Evolutionary conservation across 2,888 invertebrate species (phyloP).

Genomic region (Yponomeuta malinellus): DNA sequence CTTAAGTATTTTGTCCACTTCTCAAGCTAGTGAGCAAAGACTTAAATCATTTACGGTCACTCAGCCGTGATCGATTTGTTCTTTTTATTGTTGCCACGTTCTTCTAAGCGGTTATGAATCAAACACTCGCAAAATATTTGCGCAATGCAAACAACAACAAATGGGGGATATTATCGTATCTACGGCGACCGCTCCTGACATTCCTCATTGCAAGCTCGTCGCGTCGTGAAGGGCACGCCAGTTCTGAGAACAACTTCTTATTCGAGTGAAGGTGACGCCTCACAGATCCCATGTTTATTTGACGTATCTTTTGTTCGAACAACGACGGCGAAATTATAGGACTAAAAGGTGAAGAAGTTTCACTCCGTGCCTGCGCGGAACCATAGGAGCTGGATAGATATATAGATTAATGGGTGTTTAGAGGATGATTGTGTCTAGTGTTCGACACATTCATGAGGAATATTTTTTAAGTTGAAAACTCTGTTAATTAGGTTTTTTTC

Average conservation of each 20-base stretch:
- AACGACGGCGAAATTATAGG: constrained; percentile 21
- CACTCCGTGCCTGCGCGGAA: not conserved
- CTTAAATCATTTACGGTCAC: too few relatives aligned
- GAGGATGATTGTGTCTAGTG: too few relatives aligned
- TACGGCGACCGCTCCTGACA: constrained; percentile 17
- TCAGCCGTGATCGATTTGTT: too few relatives aligned
- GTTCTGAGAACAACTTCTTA: constrained; percentile 41
- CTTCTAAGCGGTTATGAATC: not conserved
- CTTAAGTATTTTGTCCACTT: too few relatives aligned
- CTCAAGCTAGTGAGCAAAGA: too few relatives aligned
- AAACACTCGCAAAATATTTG: not conserved
- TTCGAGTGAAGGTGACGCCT: constrained; percentile 18
- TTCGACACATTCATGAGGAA: too few relatives aligned
- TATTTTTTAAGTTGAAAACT: too few relatives aligned
- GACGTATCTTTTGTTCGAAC: constrained; percentile 37
- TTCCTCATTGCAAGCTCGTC: constrained; percentile 25
- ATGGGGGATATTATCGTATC: not conserved
- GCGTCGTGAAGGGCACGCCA: constrained; percentile 26
- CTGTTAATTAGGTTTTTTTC: too few relatives aligned
- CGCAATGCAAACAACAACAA: not conserved
- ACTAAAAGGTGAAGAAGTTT: not conserved
- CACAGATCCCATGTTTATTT: constrained; percentile 26
- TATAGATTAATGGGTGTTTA: too few relatives aligned
- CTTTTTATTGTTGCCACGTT: too few relatives aligned
- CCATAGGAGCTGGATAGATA: too few relatives aligned